Evolutionary conservation across 1,140 invertebrate species (phyloP).

Genomic region (Propsilocerus akamusi): DNA sequence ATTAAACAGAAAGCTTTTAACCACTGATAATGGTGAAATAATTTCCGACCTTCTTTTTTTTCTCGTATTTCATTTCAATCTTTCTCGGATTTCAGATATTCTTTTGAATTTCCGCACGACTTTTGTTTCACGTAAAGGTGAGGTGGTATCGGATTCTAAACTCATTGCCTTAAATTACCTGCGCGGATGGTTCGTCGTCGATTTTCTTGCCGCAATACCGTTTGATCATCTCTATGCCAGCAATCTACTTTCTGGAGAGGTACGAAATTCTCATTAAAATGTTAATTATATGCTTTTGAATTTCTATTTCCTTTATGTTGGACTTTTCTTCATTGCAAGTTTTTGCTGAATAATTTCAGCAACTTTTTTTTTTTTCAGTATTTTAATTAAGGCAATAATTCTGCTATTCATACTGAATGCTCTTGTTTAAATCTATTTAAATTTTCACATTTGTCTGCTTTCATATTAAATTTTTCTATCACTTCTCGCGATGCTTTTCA

Average conservation of each 20-base stretch:
- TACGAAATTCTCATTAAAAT: slow-evolving; percentile 27
- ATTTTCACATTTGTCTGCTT: too few relatives aligned
- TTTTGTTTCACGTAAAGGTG: slow-evolving; percentile 95
- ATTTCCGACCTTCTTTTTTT: slow-evolving; percentile 7
- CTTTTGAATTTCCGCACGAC: slow-evolving; percentile 96
- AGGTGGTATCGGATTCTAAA: slow-evolving; percentile 87
- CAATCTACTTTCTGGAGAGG: slow-evolving; percentile 67
- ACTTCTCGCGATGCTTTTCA: too few relatives aligned
- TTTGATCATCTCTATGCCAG: slow-evolving; percentile 89
- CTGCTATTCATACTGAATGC: too few relatives aligned
- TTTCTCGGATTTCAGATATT: slow-evolving; percentile 57
- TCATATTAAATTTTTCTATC: too few relatives aligned
- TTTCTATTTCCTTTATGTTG: too few relatives aligned
- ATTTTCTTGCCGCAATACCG: slow-evolving; percentile 84
- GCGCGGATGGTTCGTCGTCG: slow-evolving; percentile 88
- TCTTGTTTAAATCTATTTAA: too few relatives aligned
- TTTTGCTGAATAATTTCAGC: too few relatives aligned
- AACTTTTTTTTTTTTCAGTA: too few relatives aligned
- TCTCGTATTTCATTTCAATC: neutral
- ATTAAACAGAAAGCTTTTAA: neutral
- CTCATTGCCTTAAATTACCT: slow-evolving; percentile 82
- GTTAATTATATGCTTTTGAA: too few relatives aligned
- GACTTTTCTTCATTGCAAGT: too few relatives aligned
- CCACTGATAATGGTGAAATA: slow-evolving; percentile 9
- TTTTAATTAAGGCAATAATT: too few relatives aligned